Conservation (phyloP, 2,797 vertebrate genomes). For the Oceanodroma leucorhoa region DNA sequence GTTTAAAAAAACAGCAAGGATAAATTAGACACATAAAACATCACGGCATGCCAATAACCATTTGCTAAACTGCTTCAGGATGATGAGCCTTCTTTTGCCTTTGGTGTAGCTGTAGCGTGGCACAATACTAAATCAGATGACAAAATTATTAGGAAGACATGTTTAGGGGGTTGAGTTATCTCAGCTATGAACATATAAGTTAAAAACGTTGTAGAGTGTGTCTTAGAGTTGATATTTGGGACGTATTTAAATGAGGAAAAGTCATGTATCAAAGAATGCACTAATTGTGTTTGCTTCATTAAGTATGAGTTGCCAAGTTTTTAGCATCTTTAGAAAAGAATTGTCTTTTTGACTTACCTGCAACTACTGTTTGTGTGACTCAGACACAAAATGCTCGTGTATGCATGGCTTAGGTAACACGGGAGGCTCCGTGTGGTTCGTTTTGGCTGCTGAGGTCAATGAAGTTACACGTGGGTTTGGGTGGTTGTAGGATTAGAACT, state of each 20-base stretch:
- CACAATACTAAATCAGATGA: background rate
- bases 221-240: background rate
- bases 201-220: background rate
- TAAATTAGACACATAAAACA: background rate
- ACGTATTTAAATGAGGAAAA: background rate
- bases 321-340: background rate
- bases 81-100: background rate
- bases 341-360: background rate
- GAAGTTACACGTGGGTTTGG: background rate
- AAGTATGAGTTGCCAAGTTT: background rate
- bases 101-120: background rate
- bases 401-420: fast-evolving
- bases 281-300: background rate
- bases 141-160: background rate
- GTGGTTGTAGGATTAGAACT: background rate
- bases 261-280: background rate
- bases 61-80: background rate
- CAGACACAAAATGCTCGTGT: background rate
- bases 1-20: background rate
- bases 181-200: background rate
- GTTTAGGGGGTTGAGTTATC: background rate
- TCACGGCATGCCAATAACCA: fast-evolving
- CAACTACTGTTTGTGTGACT: background rate
- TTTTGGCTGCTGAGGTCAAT: background rate
- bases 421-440: fast-evolving